Base-by-base conservation (phyloP, 2,888 invertebrate species). In the Morpho achilles region DNA sequence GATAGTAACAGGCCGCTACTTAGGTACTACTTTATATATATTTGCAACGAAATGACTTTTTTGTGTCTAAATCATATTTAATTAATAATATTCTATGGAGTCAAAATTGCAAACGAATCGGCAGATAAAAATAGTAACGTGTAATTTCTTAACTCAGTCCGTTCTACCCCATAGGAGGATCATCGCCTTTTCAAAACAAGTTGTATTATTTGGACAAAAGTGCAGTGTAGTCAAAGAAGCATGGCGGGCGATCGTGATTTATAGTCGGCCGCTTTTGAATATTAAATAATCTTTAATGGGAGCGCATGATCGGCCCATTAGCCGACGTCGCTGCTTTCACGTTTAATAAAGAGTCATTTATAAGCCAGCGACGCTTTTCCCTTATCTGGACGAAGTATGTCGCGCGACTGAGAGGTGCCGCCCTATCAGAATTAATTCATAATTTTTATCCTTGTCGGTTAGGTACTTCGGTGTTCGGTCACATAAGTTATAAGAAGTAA, bases 251-350 rank as follows among this genome's bases (percentile, higher is more conserved):
- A 79, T 80, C 86, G 86, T 87, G 90, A 90, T 90, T 90, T 90
- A 90, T 90, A 78, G 82, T 76, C 80, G 84, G 86, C 74, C 77
- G 83, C 88, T 89, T 90, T 90, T 90, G 90, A 90, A 90, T 90
- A 90, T 90, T 90, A 89, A 90, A 90, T 90, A 90, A 90, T 90
- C 84, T 87, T 87, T 89, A 90, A 90, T 90, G 89, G 88, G 88
- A 87, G 89, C 89, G 89, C 90, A 90, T 90, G 90, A 90, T 89
- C 88, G 86, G 84, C 84, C 90, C 90, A 90, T 90, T 90, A 90
- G 88, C 87, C 85, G 84, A 80, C 87, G 84, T 83, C 86, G 85
- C 77, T 90, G 87, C 88, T 88, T 87, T 88, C 89, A 88, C 87
- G 85, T 90, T 89, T 90, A 90, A 90, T 90, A 90, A 90, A 89